Percentiles rank a stretch among this genome's conserved stretches.
phyloP scores from a whole-genome alignment of 1,140 invertebrate species.

The Drosophila willistoni region DNA sequence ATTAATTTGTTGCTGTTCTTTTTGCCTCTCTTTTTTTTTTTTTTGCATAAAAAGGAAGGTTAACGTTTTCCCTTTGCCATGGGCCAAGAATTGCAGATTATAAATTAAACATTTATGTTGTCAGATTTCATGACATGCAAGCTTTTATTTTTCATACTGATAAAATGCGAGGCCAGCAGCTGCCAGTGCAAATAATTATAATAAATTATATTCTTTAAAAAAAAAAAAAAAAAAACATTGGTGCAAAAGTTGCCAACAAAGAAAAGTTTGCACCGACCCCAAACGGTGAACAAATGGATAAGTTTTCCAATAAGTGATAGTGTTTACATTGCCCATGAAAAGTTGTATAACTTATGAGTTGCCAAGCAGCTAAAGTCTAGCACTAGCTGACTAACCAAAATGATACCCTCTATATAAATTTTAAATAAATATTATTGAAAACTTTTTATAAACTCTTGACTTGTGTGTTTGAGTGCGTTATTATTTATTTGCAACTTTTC shows the following conservation, averaged over 20 bases:
- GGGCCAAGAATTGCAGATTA: constrained; percentile 45
- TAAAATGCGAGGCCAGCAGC: constrained; percentile 32
- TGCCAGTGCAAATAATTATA: constrained; percentile 33
- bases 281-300: constrained; percentile 19
- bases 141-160: constrained; percentile 10
- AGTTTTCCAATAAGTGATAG: constrained; percentile 52
- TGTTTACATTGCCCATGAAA: constrained; percentile 24
- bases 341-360: constrained; percentile 3
- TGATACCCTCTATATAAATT: neutral
- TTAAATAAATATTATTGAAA: constrained; percentile 14
- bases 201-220: constrained; percentile 21
- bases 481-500: constrained; percentile 14
- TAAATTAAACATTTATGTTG: constrained; percentile 53
- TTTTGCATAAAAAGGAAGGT: constrained; percentile 31
- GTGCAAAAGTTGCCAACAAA: constrained; percentile 25
- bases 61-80: constrained; percentile 29
- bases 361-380: neutral
- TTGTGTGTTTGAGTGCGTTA: neutral
- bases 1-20: constrained; percentile 54
- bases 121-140: constrained; percentile 15
- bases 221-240: neutral
- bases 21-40: neutral
- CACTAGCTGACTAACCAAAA: neutral
- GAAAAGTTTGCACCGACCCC: constrained; percentile 27
- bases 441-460: neutral